A percentile compares a stretch with the other conserved stretches of the same genome.
Conservation (phyloP, 2,888 invertebrate species). For the Odontocolon sp. region DNA sequence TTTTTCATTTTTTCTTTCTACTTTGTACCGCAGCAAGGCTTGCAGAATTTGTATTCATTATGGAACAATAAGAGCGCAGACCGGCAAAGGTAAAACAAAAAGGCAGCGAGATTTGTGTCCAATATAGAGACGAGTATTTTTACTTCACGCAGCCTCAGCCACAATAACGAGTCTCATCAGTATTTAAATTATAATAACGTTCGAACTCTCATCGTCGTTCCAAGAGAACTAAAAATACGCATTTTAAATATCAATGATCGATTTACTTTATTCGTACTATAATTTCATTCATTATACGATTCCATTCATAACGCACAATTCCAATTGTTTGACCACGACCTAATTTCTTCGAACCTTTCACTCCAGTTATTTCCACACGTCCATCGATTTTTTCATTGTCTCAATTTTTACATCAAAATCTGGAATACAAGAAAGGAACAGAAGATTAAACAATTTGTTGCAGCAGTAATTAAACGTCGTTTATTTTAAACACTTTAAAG, state of each 20-base stretch:
- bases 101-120: background rate
- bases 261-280: background rate
- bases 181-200: background rate
- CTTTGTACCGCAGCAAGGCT: background rate
- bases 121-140: background rate
- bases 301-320: no score
- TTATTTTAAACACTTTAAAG: no score
- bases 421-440: no score
- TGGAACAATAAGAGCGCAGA: background rate
- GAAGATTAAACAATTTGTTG: no score
- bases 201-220: background rate
- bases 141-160: background rate
- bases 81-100: background rate
- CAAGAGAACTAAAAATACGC: background rate
- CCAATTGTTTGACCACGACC: no score
- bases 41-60: constrained; percentile 25
- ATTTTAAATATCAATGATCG: background rate
- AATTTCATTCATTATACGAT: no score
- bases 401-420: no score
- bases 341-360: no score
- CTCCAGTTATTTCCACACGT: no score
- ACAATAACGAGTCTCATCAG: background rate
- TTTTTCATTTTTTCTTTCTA: background rate
- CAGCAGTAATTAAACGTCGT: no score
- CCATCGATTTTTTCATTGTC: no score